These are phyloP conservation scores for Sarcophilus harrisii DNA, from an alignment of 2,797 vertebrate species.

Conservation along the genomic window DNA sequence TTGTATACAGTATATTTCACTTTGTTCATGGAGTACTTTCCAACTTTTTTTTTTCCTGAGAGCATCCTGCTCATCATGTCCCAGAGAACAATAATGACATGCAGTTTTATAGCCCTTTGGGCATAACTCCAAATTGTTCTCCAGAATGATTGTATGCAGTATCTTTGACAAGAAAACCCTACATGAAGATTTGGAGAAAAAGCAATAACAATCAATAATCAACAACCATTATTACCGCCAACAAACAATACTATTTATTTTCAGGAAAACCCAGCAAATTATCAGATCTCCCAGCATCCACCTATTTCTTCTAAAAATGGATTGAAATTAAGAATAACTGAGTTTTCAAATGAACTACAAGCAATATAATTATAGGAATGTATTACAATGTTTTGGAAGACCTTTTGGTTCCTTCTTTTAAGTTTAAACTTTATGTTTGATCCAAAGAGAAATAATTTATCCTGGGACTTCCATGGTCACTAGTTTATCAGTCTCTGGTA, in stretches of 20 bases:
- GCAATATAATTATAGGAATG: background rate
- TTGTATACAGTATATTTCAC: too few relatives aligned
- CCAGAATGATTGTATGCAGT: too few relatives aligned
- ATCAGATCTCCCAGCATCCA: background rate
- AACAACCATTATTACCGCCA: background rate
- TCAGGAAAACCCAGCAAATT: background rate
- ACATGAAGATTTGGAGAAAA: background rate
- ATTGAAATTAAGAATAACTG: background rate
- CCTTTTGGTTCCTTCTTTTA: background rate
- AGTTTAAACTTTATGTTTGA: background rate
- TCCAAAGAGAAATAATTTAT: background rate
- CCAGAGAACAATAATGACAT: too few relatives aligned
- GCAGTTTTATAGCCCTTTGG: too few relatives aligned
- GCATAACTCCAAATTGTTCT: too few relatives aligned
- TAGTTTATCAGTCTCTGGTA: background rate
- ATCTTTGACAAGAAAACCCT: background rate
- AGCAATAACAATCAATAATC: background rate
- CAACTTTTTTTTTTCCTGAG: too few relatives aligned
- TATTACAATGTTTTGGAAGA: background rate
- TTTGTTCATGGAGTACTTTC: too few relatives aligned
- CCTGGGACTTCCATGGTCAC: background rate
- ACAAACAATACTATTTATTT: background rate
- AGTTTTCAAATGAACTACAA: background rate
- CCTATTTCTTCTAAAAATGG: background rate
- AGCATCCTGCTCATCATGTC: too few relatives aligned